Percentiles rank a stretch among this genome's conserved stretches.
Conservation (phyloP, 2,797 vertebrate species). For the Thunnus albacares region DNA sequence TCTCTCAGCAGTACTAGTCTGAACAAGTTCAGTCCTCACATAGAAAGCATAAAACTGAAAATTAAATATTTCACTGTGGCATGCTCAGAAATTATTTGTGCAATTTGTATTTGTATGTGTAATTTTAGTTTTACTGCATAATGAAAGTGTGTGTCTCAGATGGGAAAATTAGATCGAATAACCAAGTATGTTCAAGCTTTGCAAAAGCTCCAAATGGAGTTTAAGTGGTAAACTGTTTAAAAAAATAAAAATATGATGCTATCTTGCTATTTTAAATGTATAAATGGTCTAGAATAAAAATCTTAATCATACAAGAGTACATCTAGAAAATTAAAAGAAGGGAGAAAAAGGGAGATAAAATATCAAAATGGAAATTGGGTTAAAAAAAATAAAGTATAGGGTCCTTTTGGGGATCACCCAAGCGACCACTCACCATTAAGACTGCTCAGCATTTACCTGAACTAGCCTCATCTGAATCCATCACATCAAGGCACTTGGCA, state of each 20-base stretch:
- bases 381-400: background rate
- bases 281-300: background rate
- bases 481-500: constrained; percentile 36
- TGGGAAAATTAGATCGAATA: background rate
- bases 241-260: background rate
- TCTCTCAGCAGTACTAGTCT: background rate
- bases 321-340: background rate
- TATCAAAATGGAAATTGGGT: constrained; percentile 22
- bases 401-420: background rate
- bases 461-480: constrained; percentile 42
- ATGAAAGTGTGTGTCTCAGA: constrained; percentile 3
- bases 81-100: no score
- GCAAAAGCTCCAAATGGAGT: background rate
- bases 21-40: background rate
- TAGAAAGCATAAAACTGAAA: background rate
- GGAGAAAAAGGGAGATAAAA: no score
- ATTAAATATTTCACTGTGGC: background rate
- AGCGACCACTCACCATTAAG: background rate
- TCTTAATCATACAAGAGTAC: background rate
- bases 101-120: background rate
- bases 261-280: background rate
- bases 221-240: no score
- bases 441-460: constrained; percentile 30
- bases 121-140: constrained; percentile 10
- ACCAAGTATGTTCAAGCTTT: background rate